phyloP scores from a whole-genome alignment of 2,113 vertebrate genomes.

The Myocastor coypus region DNA sequence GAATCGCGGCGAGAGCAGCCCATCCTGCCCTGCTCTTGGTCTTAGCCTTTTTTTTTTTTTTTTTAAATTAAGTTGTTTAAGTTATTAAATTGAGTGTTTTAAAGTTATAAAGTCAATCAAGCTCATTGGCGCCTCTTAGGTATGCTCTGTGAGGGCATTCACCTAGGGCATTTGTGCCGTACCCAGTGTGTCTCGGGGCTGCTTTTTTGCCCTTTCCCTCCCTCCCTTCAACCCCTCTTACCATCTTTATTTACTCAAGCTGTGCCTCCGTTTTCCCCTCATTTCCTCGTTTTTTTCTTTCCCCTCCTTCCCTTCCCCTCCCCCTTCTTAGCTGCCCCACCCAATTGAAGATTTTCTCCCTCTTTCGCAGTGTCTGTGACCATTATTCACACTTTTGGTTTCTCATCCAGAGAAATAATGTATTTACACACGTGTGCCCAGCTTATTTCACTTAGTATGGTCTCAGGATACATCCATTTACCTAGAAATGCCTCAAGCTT shows the following conservation, averaged over 20 bases:
- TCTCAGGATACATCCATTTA: neutral
- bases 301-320: no score
- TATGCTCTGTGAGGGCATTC: neutral
- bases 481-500: neutral
- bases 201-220: no score
- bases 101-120: neutral
- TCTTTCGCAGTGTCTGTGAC: neutral
- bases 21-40: neutral
- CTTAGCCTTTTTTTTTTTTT: neutral
- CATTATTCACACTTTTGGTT: neutral
- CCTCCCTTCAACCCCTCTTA: no score
- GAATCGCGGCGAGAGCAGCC: neutral
- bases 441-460: neutral
- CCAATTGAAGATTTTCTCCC: neutral
- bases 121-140: neutral
- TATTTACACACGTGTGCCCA: neutral
- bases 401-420: neutral
- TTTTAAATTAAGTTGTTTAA: neutral
- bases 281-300: no score
- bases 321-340: no score
- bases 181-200: no score
- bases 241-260: no score
- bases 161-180: no score
- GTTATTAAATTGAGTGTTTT: neutral
- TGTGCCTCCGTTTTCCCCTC: no score